Base-by-base conservation (phyloP, 2,888 invertebrate species). In the Brachyptera risi region DNA sequence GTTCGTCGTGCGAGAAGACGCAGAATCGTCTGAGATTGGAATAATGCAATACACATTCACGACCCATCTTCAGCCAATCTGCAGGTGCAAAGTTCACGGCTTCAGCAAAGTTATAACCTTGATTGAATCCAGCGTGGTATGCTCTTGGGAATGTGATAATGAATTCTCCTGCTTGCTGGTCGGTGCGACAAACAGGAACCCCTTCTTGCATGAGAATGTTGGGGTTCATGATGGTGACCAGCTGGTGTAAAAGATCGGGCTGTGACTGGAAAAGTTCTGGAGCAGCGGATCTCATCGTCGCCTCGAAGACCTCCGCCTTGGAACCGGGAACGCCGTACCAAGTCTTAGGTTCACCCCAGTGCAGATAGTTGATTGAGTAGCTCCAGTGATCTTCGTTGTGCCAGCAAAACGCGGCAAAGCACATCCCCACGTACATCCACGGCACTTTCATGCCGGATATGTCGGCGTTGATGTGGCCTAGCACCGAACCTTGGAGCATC, bases 321-420 rank as follows among this genome's bases (percentile, higher is more conserved):
- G 84, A 82, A 1, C 97, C 97, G 0, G 97, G 94, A 0, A 98
- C 96, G 21, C 99, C 99, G 73, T 99, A 99, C 94, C 93, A 90
- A 1, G 96, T 94, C 79, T 99, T 99, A 1, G 96, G 92, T 73
- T 99, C 99, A 31, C 99, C 99, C 98, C 98, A 98, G 74, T 99
- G 99, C 67, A 98, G 79, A 74, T 99, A 99, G 77, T 99, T 99
- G 71, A 99, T 97, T 15, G 97, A 97, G 74, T 98, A 99, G 72
- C 96, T 97, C 99, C 99, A 99, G 74, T 99, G 99, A 74, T 99
- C 99, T 76, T 99, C 99, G 70, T 96, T 99, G 78, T 99, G 99
- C 99, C 99, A 99, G 75, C 98, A 98, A 75, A 99, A 99, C 1
- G 98, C 96, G 1, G 97, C 95, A 76, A 99, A 99, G 73, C 97